Evolutionary conservation across 2,797 vertebrate genomes (phyloP).

Genomic region (Eurystomus glaucurus): DNA sequence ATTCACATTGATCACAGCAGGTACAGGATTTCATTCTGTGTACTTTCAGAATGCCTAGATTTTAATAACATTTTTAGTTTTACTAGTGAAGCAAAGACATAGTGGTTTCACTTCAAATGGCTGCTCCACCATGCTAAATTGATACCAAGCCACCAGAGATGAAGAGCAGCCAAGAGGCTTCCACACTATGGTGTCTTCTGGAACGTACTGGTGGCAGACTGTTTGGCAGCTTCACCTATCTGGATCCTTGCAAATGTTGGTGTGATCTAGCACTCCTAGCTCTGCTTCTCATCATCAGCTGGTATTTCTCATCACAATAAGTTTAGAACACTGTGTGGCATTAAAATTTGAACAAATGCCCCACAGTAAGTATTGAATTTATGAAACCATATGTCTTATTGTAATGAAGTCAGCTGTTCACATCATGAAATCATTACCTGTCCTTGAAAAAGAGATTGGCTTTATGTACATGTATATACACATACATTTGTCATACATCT

Average conservation of each 20-base stretch:
- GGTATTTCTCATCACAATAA: constrained; percentile 54
- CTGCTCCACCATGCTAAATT: neutral
- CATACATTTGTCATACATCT: neutral
- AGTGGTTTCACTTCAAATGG: neutral
- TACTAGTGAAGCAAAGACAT: neutral
- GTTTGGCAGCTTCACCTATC: neutral
- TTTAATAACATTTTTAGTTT: neutral
- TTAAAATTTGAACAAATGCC: constrained; percentile 63
- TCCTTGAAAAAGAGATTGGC: constrained; percentile 65
- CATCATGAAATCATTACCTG: constrained; percentile 81
- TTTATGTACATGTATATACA: neutral
- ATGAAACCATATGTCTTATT: constrained; percentile 76
- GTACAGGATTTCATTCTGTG: neutral
- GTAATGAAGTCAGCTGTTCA: constrained; percentile 66
- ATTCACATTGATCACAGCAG: neutral
- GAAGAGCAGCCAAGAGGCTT: neutral
- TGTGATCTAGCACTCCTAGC: neutral
- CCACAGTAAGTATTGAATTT: constrained; percentile 60
- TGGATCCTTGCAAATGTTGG: neutral
- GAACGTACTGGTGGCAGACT: neutral
- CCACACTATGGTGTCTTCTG: neutral
- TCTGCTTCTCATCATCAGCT: constrained; percentile 75
- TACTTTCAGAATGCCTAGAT: neutral
- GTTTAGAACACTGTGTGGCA: constrained; percentile 54
- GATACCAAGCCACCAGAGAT: neutral